Base-by-base conservation (phyloP, 2,797 vertebrate species). In the Euthynnus affinis region DNA sequence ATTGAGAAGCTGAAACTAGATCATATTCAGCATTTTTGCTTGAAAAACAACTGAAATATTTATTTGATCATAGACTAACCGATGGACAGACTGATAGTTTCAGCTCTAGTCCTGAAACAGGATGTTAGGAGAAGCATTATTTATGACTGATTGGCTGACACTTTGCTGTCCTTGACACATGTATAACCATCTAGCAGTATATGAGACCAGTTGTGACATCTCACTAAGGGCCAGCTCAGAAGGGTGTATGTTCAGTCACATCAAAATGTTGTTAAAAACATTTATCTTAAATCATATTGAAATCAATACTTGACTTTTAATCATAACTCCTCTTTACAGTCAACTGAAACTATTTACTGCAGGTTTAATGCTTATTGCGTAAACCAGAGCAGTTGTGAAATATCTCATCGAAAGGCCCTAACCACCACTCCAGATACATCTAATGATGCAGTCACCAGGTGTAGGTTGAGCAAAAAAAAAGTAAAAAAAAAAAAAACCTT, bases 371-470 rank as follows among this genome's bases (percentile, higher is more conserved):
- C 4, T 14, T 44, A 44, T 2, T 5, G 1, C 59, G 17, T 20
- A 52, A 78, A 34, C 49, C 25, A 29, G 29, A 61, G 7, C 10
- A 9, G 49, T 10, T 29, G 29, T 29, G 12, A 49, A 32, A 56
- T 6, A 84, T 48, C 9, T 65, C 17, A 53, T 22, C n/a, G 9
- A 22, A 55, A 20, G 32, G 5, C 42, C 65, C 42, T 29, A 29
- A 63, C 25, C 22, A 6, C 34, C 22, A 15, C 25, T 37, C 20
- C 51, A 12, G 65, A 65, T 37, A 70, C 25, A 71, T 52, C 44
- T 58, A 49, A 78, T 75, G 68, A 86, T 71, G 57, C 29, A 37
- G 25, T 53, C 53, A 75, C 58, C 69, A 74, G 71, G 55, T 86
- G 71, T 37, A 58, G 49, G 53, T 65, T 66, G 70, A 77, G 27